Conservation (phyloP, 1,140 invertebrate species). For the Archivesica marissinica region DNA sequence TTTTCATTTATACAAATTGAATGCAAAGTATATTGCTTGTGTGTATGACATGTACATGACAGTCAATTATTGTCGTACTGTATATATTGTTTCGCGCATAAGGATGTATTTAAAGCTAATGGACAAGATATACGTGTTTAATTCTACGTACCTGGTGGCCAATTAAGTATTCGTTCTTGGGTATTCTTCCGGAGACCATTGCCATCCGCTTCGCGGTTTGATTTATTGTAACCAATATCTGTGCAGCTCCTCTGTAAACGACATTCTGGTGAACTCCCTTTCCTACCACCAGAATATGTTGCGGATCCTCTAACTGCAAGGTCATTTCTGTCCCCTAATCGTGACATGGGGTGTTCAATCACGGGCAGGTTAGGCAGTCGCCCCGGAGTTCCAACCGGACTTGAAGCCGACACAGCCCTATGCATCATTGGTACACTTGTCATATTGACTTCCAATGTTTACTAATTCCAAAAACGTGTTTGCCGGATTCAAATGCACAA, state of each 20-base stretch:
- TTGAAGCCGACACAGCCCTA: conserved; percentile 19
- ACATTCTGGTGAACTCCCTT: background rate
- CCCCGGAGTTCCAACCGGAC: conserved; percentile 31
- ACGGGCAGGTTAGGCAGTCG: conserved; percentile 52
- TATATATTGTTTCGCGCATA: no score
- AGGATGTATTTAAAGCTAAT: no score
- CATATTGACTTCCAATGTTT: conserved; percentile 6
- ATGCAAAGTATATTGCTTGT: no score
- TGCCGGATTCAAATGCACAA: background rate
- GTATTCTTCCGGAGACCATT: conserved; percentile 28
- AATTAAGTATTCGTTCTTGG: conserved; percentile 56
- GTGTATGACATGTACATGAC: no score
- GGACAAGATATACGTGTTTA: no score
- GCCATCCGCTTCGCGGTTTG: background rate
- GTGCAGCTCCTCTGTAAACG: conserved; percentile 19
- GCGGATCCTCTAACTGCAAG: conserved; percentile 45
- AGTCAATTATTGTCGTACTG: no score
- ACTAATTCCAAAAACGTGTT: background rate
- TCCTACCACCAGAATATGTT: conserved; percentile 7
- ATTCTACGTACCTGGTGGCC: conserved; percentile 61
- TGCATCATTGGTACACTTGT: background rate
- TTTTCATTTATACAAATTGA: no score
- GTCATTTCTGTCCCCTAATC: conserved; percentile 52
- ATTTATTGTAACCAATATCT: background rate
- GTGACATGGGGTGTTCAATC: conserved; percentile 61